A percentile compares a stretch with the other conserved stretches of the same genome.
phyloP scores from a whole-genome alignment of 2,113 vertebrate species.

The Myotis yumanensis region DNA sequence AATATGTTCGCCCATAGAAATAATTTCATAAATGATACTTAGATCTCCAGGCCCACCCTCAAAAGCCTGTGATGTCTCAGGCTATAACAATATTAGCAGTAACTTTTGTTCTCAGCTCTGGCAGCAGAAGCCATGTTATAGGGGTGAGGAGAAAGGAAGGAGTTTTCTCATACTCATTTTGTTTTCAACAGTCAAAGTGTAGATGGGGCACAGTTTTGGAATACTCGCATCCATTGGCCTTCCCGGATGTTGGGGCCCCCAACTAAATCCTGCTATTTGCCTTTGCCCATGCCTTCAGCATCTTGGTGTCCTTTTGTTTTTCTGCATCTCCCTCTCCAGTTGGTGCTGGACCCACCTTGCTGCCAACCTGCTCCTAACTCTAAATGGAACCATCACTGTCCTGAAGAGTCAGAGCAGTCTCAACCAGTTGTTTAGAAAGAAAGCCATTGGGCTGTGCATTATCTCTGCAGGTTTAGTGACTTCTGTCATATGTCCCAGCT shows the following conservation, averaged over 20 bases:
- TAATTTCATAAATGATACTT: conserved; percentile 2
- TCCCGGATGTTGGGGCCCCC: background rate
- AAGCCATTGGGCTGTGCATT: background rate
- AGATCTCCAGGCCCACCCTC: background rate
- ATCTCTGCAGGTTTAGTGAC: background rate
- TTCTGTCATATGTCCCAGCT: background rate
- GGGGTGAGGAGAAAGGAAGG: background rate
- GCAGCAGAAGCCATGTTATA: background rate
- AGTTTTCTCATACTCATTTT: background rate
- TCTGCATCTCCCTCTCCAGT: background rate
- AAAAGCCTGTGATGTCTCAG: background rate
- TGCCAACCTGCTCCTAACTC: background rate
- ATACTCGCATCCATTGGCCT: background rate
- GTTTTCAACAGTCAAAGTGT: background rate
- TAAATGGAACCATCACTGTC: background rate
- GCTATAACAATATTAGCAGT: background rate
- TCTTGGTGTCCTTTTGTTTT: background rate
- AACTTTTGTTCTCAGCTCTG: background rate
- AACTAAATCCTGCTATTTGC: background rate
- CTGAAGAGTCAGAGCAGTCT: background rate
- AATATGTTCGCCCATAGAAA: background rate
- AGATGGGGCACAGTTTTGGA: background rate
- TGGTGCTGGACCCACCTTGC: background rate
- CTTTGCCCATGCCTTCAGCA: accelerated
- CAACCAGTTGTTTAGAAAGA: background rate